Percentiles rank a stretch among this genome's conserved stretches.
Conservation (phyloP, 2,797 vertebrate species). For the Buphagus erythrorhynchus region DNA sequence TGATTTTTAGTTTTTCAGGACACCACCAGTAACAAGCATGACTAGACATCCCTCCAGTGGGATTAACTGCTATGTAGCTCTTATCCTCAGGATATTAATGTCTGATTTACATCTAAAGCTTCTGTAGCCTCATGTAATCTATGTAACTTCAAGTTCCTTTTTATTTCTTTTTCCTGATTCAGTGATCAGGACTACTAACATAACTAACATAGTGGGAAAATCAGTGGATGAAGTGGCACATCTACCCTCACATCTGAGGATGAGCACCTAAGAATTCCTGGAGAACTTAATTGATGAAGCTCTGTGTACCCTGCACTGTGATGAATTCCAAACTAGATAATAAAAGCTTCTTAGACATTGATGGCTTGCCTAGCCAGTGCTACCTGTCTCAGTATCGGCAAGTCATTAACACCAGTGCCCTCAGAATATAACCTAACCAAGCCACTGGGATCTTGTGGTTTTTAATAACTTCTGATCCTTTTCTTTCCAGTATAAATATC, state of each 20-base stretch:
- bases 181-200: constrained; percentile 62
- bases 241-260: neutral
- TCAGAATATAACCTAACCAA: neutral
- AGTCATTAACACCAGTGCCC: constrained; percentile 16
- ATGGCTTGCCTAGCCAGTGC: constrained; percentile 30
- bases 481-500: constrained; percentile 91
- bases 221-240: constrained; percentile 35
- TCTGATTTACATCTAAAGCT: constrained; percentile 11
- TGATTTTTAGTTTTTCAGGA: neutral
- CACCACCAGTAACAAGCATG: neutral
- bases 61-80: neutral
- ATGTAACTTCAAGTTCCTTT: constrained; percentile 25
- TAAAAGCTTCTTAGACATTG: constrained; percentile 48
- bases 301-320: constrained; percentile 31
- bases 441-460: neutral
- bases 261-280: neutral
- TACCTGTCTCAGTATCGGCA: neutral
- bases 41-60: neutral
- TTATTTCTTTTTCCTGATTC: constrained; percentile 54
- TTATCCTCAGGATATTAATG: neutral
- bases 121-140: constrained; percentile 3
- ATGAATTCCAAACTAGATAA: constrained; percentile 46
- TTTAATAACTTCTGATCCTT: neutral
- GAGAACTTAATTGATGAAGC: constrained; percentile 40
- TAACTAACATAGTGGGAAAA: constrained; percentile 64